These are phyloP conservation scores for Andricus curvator DNA, from an alignment of 2,888 invertebrate species.

Conservation along the genomic window DNA sequence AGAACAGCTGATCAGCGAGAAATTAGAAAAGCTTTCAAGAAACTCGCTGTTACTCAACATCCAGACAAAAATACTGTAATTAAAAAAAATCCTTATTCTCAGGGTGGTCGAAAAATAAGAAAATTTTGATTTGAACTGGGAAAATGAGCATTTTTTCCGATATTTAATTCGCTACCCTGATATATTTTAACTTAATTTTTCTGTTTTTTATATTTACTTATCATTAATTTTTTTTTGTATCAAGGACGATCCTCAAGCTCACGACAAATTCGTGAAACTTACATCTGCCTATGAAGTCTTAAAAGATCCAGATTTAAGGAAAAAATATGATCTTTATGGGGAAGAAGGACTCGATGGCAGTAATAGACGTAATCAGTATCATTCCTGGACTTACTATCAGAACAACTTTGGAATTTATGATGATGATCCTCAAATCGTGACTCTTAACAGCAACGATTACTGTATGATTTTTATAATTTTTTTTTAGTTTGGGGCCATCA, in stretches of 20 bases:
- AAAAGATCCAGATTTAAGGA: conserved; percentile 89
- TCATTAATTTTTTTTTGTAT: conserved; percentile 54
- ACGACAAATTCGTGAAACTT: conserved; percentile 88
- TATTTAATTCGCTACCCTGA: too few relatives aligned
- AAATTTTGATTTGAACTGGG: background rate
- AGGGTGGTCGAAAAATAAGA: background rate
- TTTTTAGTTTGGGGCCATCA: background rate
- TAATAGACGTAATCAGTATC: conserved; percentile 84
- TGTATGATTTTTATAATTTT: conserved; percentile 80
- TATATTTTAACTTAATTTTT: background rate
- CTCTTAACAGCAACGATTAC: conserved; percentile 87
- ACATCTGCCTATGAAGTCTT: conserved; percentile 92
- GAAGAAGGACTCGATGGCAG: conserved; percentile 83
- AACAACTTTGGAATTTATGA: conserved; percentile 92
- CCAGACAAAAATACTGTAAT: conserved; percentile 86
- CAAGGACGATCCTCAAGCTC: conserved; percentile 87
- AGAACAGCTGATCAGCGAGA: conserved; percentile 85
- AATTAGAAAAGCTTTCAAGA: conserved; percentile 89
- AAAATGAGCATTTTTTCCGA: too few relatives aligned
- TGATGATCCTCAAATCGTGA: conserved; percentile 90
- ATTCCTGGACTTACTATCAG: conserved; percentile 89
- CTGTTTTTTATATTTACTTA: conserved; percentile 7
- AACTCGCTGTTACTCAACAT: conserved; percentile 86
- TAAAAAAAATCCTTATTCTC: background rate
- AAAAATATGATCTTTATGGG: conserved; percentile 89